phyloP scores from a whole-genome alignment of 2,888 invertebrate species.

The Zelleria hepariella region DNA sequence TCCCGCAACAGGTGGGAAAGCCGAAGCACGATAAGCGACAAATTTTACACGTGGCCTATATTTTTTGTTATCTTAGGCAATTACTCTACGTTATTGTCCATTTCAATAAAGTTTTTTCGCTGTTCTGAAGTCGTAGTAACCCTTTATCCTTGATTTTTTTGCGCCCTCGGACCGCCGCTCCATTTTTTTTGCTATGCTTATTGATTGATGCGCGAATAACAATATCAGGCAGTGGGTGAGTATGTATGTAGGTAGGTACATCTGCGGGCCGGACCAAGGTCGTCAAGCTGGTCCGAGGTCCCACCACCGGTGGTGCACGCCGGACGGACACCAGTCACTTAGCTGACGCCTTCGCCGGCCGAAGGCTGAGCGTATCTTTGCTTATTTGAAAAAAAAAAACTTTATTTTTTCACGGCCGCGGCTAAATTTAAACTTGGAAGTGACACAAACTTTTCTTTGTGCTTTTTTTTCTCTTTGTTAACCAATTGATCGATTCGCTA shows the following conservation, averaged over 20 bases:
- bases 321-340: conserved; percentile 11
- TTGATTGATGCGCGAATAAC: not conserved
- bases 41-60: not conserved
- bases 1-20: not conserved
- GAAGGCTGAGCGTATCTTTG: not conserved
- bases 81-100: not conserved
- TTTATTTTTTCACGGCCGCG: not conserved
- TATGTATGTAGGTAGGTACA: conserved; percentile 37
- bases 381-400: not conserved
- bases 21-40: not conserved
- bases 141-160: not conserved
- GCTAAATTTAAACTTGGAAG: not conserved
- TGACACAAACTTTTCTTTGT: conserved; percentile 3
- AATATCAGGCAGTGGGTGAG: conserved; percentile 14
- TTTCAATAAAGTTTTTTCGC: not conserved
- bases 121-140: not conserved
- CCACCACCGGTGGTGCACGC: conserved; percentile 9
- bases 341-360: conserved; percentile 6
- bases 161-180: not conserved
- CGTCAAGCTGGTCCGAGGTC: conserved; percentile 30
- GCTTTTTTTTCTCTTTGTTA: conserved; percentile 9
- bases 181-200: not conserved
- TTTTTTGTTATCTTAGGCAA: no score
- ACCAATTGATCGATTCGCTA: conserved; percentile 2
- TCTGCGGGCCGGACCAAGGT: conserved; percentile 54